phyloP scores from a whole-genome alignment of 2,113 vertebrate genomes.

The Alligator mississippiensis region DNA sequence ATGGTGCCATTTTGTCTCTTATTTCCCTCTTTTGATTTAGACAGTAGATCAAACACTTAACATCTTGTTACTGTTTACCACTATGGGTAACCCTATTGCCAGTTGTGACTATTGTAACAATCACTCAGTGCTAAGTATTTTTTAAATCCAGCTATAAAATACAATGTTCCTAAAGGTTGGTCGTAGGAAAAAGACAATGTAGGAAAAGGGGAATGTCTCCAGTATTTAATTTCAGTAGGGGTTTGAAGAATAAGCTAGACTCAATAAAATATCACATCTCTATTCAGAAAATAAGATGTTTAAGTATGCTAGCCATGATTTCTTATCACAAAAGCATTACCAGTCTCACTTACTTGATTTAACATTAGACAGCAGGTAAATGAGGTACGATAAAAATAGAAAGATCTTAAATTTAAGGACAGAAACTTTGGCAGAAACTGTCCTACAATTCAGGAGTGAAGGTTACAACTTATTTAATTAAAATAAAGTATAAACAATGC shows the following conservation, averaged over 20 bases:
- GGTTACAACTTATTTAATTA: constrained; percentile 55
- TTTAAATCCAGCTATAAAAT: neutral
- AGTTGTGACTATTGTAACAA: too few relatives aligned
- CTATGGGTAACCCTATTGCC: too few relatives aligned
- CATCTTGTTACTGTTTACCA: too few relatives aligned
- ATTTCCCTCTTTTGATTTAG: too few relatives aligned
- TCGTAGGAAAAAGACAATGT: neutral
- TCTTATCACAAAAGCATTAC: constrained; percentile 43
- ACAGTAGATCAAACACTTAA: too few relatives aligned
- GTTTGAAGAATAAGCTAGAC: neutral
- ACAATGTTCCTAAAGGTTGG: neutral
- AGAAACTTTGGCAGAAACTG: constrained; percentile 29
- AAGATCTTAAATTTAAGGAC: constrained; percentile 41
- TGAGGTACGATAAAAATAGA: constrained; percentile 57
- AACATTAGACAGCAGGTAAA: constrained; percentile 62
- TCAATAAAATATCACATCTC: neutral
- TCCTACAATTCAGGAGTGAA: constrained; percentile 28
- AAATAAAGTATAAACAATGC: constrained; percentile 3
- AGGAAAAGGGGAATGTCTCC: neutral
- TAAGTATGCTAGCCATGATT: constrained; percentile 22
- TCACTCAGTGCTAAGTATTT: neutral
- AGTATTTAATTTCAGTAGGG: neutral
- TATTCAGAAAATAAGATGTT: constrained; percentile 8
- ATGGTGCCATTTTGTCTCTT: too few relatives aligned
- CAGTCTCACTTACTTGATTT: constrained; percentile 62